A percentile compares a stretch with the other conserved stretches of the same genome.
phyloP scores from a whole-genome alignment of 2,113 vertebrate genomes.

The Catharus minimus region DNA sequence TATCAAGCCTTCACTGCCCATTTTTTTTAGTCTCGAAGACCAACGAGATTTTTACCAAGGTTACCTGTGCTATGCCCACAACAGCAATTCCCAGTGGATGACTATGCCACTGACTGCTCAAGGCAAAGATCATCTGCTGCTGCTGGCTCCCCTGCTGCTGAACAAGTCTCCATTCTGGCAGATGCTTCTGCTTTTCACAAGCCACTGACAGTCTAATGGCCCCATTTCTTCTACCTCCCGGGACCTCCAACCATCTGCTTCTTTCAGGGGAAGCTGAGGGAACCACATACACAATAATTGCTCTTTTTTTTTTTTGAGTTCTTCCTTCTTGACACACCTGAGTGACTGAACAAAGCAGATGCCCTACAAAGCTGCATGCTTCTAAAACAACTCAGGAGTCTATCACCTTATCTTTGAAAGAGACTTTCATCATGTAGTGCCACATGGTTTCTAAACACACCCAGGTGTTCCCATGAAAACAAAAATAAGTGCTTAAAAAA shows the following conservation, averaged over 20 bases:
- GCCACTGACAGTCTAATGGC: constrained; percentile 36
- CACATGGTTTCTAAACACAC: background rate
- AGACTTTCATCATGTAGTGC: background rate
- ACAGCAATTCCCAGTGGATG: background rate
- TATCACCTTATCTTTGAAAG: background rate
- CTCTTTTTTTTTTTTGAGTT: background rate
- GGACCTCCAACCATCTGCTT: constrained; percentile 54
- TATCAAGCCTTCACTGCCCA: background rate
- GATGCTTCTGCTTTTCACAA: constrained; percentile 55
- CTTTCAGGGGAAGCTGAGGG: constrained; percentile 25
- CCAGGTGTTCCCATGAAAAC: background rate
- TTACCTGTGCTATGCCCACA: background rate
- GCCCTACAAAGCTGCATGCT: background rate
- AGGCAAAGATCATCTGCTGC: constrained; percentile 42
- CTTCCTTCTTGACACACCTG: background rate
- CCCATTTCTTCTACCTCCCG: constrained; percentile 38
- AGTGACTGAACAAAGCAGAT: constrained; percentile 12
- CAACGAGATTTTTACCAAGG: background rate
- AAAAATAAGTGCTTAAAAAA: background rate
- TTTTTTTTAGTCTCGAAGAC: background rate
- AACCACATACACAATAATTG: background rate
- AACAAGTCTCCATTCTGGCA: constrained; percentile 32
- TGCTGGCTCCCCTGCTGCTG: constrained; percentile 46
- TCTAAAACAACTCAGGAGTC: background rate
- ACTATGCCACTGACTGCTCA: background rate